phyloP scores from a whole-genome alignment of 2,797 vertebrate species.

The Pseudomugil gertrudae region DNA sequence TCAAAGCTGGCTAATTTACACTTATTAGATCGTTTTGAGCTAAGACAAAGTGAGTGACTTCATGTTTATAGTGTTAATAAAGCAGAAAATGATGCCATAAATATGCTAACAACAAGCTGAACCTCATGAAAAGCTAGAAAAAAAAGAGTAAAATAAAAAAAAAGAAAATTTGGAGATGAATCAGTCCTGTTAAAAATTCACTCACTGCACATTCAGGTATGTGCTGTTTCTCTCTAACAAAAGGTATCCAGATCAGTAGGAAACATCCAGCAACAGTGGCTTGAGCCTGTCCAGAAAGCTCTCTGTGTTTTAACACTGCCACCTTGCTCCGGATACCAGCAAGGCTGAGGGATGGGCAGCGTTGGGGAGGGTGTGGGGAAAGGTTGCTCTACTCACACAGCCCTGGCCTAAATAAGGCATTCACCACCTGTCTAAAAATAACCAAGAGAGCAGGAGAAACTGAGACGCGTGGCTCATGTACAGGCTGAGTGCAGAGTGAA shows the following conservation, averaged over 20 bases:
- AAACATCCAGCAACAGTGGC: slow-evolving; percentile 61
- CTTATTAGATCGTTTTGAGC: slow-evolving; percentile 46
- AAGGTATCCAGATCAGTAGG: slow-evolving; percentile 61
- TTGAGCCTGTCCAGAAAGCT: slow-evolving; percentile 61
- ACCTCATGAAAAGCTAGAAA: slow-evolving; percentile 57
- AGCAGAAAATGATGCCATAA: slow-evolving; percentile 59
- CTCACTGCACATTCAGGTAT: slow-evolving; percentile 45
- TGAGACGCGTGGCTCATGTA: slow-evolving; percentile 27
- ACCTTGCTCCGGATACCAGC: slow-evolving; percentile 38
- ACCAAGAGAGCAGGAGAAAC: slow-evolving; percentile 44
- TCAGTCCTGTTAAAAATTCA: slow-evolving; percentile 57
- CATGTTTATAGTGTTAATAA: slow-evolving; percentile 36
- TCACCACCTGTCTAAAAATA: slow-evolving; percentile 70
- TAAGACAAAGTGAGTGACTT: slow-evolving; percentile 34
- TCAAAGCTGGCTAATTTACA: slow-evolving; percentile 52
- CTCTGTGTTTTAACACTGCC: slow-evolving; percentile 45
- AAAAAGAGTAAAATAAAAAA: slow-evolving; percentile 26
- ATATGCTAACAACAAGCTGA: slow-evolving; percentile 68
- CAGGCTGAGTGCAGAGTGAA: slow-evolving; percentile 27
- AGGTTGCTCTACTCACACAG: slow-evolving; percentile 52
- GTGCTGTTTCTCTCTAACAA: slow-evolving; percentile 61
- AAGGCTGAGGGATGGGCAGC: slow-evolving; percentile 35
- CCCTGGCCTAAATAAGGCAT: slow-evolving; percentile 63
- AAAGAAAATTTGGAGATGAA: slow-evolving; percentile 44
- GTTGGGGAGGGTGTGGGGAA: background rate